Evolutionary conservation across 1,140 invertebrate species (phyloP).

Genomic region (Plutomurus gul): DNA sequence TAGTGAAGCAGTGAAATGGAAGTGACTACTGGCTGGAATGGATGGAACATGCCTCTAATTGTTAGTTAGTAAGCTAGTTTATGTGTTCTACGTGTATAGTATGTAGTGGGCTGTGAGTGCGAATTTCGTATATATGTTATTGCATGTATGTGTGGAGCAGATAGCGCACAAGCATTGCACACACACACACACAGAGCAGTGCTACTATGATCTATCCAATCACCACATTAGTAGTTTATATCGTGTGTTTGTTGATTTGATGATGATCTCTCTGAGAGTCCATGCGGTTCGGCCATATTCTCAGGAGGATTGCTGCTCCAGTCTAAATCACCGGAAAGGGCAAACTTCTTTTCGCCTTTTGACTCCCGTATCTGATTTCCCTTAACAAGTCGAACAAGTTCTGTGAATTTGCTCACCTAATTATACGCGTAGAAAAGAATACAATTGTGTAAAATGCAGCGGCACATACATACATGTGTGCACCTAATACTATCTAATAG

Average conservation of each 20-base stretch:
- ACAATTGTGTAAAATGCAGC: too few species aligned
- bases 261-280: neutral
- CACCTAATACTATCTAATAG: too few species aligned
- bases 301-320: neutral
- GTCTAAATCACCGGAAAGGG: conserved; percentile 25
- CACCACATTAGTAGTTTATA: neutral
- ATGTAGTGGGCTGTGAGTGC: too few species aligned
- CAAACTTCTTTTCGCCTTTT: conserved; percentile 29
- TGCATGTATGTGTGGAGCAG: too few species aligned
- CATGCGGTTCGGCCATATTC: neutral
- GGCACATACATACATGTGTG: too few species aligned
- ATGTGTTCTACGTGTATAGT: too few species aligned
- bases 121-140: too few species aligned
- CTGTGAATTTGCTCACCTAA: conserved; percentile 35
- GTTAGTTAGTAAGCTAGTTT: too few species aligned
- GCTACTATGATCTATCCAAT: neutral
- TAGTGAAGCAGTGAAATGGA: too few species aligned
- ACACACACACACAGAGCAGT: neutral
- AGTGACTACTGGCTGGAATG: too few species aligned
- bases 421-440: conserved; percentile 4
- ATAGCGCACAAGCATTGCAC: too few species aligned
- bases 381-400: conserved; percentile 27
- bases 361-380: conserved; percentile 27
- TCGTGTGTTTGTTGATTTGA: neutral
- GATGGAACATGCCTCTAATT: too few species aligned